Conservation (phyloP, 2,888 invertebrate species). For the Spisula solida region DNA sequence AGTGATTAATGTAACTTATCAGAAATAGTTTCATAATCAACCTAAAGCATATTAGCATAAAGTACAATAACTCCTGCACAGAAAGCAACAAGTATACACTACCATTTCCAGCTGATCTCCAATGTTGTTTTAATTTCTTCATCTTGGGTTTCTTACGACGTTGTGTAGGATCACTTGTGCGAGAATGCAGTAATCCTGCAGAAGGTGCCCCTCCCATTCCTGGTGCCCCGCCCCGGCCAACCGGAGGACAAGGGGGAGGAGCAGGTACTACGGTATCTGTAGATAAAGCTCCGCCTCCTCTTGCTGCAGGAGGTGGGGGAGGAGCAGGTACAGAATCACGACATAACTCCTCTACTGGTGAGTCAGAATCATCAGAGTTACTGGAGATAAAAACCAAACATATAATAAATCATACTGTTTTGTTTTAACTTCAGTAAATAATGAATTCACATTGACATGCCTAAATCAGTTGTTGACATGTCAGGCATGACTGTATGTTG, state of each 20-base stretch:
- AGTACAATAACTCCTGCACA: too few relatives aligned
- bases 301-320: background rate
- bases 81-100: background rate
- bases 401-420: background rate
- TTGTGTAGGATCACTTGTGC: too few relatives aligned
- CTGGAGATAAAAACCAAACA: conserved; percentile 40
- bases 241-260: background rate
- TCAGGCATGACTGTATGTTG: background rate
- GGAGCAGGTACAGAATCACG: background rate
- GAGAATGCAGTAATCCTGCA: background rate
- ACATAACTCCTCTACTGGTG: conserved; percentile 1
- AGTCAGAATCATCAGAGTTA: conserved; percentile 61
- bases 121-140: conserved; percentile 27
- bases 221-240: background rate
- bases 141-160: background rate
- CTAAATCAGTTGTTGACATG: background rate
- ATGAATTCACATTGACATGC: background rate
- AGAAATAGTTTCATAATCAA: background rate
- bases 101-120: conserved; percentile 10
- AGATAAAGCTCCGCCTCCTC: background rate
- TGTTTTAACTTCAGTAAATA: background rate
- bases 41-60: background rate
- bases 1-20: background rate
- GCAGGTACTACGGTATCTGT: background rate
- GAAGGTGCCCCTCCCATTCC: background rate